Conservation (phyloP, 2,888 invertebrate species). For the Flabesymbios commensalis region DNA sequence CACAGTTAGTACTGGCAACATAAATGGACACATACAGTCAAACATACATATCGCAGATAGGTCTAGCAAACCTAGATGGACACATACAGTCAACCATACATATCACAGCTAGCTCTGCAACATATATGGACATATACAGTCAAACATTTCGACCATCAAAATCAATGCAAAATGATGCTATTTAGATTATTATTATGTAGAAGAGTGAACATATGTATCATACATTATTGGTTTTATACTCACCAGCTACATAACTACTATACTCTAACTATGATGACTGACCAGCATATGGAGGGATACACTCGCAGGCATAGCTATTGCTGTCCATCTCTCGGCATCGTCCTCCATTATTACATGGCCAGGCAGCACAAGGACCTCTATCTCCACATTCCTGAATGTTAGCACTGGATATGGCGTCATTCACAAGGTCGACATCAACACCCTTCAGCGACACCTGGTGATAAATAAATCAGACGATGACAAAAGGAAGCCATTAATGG, state of each 20-base stretch:
- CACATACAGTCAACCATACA: constrained; percentile 90
- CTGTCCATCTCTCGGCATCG: constrained; percentile 68
- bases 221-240: no score
- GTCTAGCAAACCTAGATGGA: constrained; percentile 76
- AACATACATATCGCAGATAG: constrained; percentile 78
- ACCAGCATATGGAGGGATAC: no score
- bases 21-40: neutral
- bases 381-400: constrained; percentile 78
- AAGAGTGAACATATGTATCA: no score
- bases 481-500: neutral
- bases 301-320: no score
- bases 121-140: no score
- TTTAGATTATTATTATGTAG: no score
- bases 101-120: no score
- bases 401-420: constrained; percentile 74
- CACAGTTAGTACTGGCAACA: neutral
- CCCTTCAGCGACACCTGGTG: constrained; percentile 73
- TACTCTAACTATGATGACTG: no score
- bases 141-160: no score
- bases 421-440: constrained; percentile 71
- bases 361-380: constrained; percentile 62
- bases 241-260: no score
- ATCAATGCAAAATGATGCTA: no score
- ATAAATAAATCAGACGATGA: neutral
- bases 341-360: constrained; percentile 73